Percentiles rank a stretch among this genome's conserved stretches.
Conservation (phyloP, 2,888 invertebrate species). For the Philhelius pedissequus region DNA sequence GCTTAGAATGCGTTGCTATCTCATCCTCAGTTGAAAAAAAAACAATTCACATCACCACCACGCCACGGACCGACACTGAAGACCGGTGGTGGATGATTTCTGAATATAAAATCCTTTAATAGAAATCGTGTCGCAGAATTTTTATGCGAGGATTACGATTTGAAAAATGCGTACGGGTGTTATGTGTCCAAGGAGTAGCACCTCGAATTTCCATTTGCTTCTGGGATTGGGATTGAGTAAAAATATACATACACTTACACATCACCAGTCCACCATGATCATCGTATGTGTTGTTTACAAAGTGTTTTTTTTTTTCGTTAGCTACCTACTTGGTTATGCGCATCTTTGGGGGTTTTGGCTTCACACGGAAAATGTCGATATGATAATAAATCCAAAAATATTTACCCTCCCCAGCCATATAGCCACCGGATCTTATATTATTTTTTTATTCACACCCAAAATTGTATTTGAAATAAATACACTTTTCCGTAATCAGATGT, state of each 20-base stretch:
- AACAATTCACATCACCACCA: background rate
- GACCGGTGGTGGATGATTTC: constrained; percentile 58
- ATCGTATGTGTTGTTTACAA: constrained; percentile 4
- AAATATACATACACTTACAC: background rate
- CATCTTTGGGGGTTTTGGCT: background rate
- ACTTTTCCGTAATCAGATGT: background rate
- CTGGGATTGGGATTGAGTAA: background rate
- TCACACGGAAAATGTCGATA: background rate
- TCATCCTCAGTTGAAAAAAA: background rate
- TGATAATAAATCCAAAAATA: background rate
- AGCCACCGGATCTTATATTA: background rate
- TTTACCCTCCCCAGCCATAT: background rate
- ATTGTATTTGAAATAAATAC: background rate
- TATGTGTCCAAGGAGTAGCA: constrained; percentile 64
- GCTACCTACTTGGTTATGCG: background rate
- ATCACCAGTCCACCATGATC: background rate
- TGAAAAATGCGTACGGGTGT: constrained; percentile 63
- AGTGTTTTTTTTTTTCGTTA: background rate
- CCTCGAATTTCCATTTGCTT: constrained; percentile 55
- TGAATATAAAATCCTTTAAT: constrained; percentile 65
- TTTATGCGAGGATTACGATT: constrained; percentile 65
- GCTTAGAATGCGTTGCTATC: background rate
- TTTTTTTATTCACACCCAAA: background rate
- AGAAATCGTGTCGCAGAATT: constrained; percentile 68
- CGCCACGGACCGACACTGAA: background rate